Evolutionary conservation across 2,797 vertebrate species (phyloP), one percentile per base, ranked within the genome.

Genomic region (Eulemur albifrons): DNA sequence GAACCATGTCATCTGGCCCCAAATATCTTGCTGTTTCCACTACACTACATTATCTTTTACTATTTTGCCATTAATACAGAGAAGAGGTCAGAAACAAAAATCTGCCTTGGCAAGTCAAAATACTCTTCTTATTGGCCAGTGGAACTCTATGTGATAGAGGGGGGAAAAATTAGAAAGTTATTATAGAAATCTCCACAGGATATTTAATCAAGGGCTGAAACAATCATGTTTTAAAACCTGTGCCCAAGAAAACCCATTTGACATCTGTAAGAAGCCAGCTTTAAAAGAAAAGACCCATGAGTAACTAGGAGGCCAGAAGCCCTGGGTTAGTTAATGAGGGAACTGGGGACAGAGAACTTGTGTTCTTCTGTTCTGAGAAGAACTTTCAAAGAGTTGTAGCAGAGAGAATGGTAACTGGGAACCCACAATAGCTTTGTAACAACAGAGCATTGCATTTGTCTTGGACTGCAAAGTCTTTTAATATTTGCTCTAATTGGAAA

Each of bases 101-200:
- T 96, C 30, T 82, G 43, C 65, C 85, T 90, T 70, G 27, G 14
- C 90, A 73, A 95, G 9, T 75, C 43, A 73, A 81, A 65, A 86
- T 93, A 15, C 9, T 57, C 40, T 48, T 75, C n/a, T 70, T 65
- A 69, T 14, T 65, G 70, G 18, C 32, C 21, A 69, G 0, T 35
- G 32, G 43, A 88, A 86, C 12, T 88, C 90, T 73, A 80, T 1
- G n/a, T 77, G 40, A 92, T 14, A 27, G 8, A 11, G 0, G 0
- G 12, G 12, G 8, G 50, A 8, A 40, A 20, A 45, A 23, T 6
- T 65, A 45, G 14, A 52, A 45, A 79, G n/a, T 59, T 82, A 63
- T 50, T 54, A 67, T 2, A 80, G 35, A 80, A 73, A 59, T 80
- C 59, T 88, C 59, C 50, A 52, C 21, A 54, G 27, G 25, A 25